Evolutionary conservation across 2,888 invertebrate genomes (phyloP), one percentile per base, ranked within the genome.

Genomic region (Eristalis intricaria): DNA sequence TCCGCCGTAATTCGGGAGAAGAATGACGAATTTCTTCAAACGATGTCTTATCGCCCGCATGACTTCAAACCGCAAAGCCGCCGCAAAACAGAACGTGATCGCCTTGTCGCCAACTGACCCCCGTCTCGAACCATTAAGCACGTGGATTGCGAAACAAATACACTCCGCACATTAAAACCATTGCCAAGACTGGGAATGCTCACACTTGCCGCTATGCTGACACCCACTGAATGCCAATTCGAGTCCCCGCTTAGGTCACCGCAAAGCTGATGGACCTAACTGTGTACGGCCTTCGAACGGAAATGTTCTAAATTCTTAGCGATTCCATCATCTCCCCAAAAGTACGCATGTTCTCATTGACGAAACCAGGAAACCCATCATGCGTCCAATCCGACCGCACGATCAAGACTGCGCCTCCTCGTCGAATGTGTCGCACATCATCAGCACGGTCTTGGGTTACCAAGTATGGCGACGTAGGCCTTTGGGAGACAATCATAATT

Each of bases 361-460:
- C 7, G n/a, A 7, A 50, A 50, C 23, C 26, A 26, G 38, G 58
- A 58, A 65, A 19, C 5, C 50, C 50, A 84, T 84, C 87, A 74
- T 71, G 76, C 87, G 73, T 87, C 80, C 65, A 69, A 69, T 83
- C 79, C 35, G 71, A 87, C 82, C 86, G 78, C 78, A 79, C 79
- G 35, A 75, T 71, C 43, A 19, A 69, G 56, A 50, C 64, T 50
- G 32, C 70, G 75, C 63, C 23, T 79, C 70, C 4, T 65, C 58
- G 69, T 43, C 26, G 69, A 64, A 64, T 56, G 43, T 43, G 74
- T 78, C 82, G 63, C 82, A 66, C 70, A 64, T 73, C 77, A 69
- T 56, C 76, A 73, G 43, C 73, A 65, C 65, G 61, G 50, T 87
- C 84, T 84, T 87, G 68, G 84, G 84, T 87, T 87, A 84, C 68